Base-by-base conservation (phyloP, 1,140 invertebrate genomes). In the Leptinotarsa texana region DNA sequence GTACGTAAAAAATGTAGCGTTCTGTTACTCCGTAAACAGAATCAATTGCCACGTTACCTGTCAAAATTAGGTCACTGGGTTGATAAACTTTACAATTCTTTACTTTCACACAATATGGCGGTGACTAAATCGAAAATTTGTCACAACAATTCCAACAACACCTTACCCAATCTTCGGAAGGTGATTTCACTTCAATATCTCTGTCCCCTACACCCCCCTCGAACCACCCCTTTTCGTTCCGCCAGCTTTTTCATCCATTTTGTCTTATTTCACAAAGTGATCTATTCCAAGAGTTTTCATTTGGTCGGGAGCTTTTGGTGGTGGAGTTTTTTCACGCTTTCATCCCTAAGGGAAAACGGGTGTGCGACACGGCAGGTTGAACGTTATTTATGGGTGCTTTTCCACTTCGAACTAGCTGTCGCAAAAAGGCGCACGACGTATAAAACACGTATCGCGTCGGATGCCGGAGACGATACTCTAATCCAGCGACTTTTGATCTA, bases 341-440 rank as follows among this genome's bases (percentile, higher is more conserved):
- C 69, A 67, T 49, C 75, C 77, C 77, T 79, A 69, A 76, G 76
- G 75, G 78, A 75, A 75, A 78, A 73, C 75, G 74, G 62, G 74
- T 75, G 65, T 77, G 79, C 79, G 78, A 78, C 76, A 79, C 79
- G 79, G 79, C 81, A 82, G 80, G 82, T 81, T 84, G 81, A 81
- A 79, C 82, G 81, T 83, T 84, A 84, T 83, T 83, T 83, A 83
- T 83, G 82, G 77, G 76, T 74, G 78, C 79, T 82, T 83, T 83
- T 81, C 82, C 81, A 57, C 51, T 57, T 57, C 51, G 13, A 57
- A 57, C 51, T 57, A 80, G 77, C 75, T 74, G 67, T 73, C 72
- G 74, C 68, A 74, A 69, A 78, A 80, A 76, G 51, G 13, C 51
- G 51, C 0, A n/a, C 74, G 77, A 80, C 78, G 78, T 82, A 81